These are phyloP conservation scores for Babylonia areolata DNA, from an alignment of 1,140 invertebrate species.

Conservation along the genomic window DNA sequence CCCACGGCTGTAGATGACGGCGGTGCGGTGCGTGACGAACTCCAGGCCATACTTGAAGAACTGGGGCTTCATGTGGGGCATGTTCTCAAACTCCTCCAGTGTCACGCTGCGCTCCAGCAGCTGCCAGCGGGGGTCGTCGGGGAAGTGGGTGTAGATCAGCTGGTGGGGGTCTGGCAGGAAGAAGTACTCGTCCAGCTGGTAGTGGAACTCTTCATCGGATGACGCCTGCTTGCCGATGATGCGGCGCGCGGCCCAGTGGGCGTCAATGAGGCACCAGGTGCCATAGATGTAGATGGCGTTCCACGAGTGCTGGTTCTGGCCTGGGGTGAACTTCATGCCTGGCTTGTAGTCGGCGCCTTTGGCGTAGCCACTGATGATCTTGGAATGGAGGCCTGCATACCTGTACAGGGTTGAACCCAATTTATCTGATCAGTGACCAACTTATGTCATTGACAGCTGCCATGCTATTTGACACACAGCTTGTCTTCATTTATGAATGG, in stretches of 20 bases:
- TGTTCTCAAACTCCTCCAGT: conserved; percentile 75
- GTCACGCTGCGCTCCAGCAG: conserved; percentile 68
- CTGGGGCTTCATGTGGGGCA: conserved; percentile 75
- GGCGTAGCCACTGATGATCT: conserved; percentile 75
- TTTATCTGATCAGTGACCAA: too few relatives aligned
- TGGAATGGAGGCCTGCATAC: conserved; percentile 75
- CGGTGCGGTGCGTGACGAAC: conserved; percentile 73
- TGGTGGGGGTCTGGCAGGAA: conserved; percentile 75
- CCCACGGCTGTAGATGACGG: conserved; percentile 70
- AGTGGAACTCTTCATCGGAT: conserved; percentile 70
- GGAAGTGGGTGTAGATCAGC: conserved; percentile 76
- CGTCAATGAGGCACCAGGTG: conserved; percentile 75
- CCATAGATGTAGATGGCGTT: conserved; percentile 76
- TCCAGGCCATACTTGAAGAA: conserved; percentile 76
- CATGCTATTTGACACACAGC: too few relatives aligned
- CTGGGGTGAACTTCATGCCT: conserved; percentile 73
- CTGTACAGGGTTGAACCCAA: conserved; percentile 47
- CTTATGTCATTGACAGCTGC: too few relatives aligned
- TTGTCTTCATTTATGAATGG: too few relatives aligned
- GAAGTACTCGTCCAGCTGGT: conserved; percentile 76
- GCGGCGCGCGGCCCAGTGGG: conserved; percentile 75
- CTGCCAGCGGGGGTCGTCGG: conserved; percentile 74
- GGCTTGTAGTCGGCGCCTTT: conserved; percentile 76
- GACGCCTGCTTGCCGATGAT: conserved; percentile 74
- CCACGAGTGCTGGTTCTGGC: conserved; percentile 75